Evolutionary conservation across 2,113 vertebrate species (phyloP), one percentile per base, ranked within the genome.

Genomic region (Daubentonia madagascariensis): DNA sequence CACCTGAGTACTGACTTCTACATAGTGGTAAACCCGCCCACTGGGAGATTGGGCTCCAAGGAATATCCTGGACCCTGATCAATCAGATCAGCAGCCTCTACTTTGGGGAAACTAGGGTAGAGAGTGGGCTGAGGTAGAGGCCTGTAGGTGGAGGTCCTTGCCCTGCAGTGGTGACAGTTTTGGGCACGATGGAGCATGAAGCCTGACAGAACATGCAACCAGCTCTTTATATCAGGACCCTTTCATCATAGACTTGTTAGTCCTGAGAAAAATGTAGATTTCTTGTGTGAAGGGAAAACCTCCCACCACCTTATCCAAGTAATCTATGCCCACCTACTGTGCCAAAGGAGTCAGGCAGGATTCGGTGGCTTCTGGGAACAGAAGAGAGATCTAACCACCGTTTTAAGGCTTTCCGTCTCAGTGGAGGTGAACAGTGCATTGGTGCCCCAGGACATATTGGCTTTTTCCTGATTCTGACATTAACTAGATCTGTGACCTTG

Each of bases 351-450:
- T 30, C 35, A 72, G 54, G 61, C 22, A 37, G 57, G 22, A 22
- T 35, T 40, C 35, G 22, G n/a, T 61, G 59, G 43, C 72, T 79
- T 91, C 86, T 78, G 25, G 4, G 17, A 78, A 16, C 2, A n/a
- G 40, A 13, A 28, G 43, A 43, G 28, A 65, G 57, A 50, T 6
- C 3, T 16, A 5, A 10, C 48, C 12, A 12, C 17, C 3, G 37
- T 10, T 16, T 68, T 25, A 5, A 20, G 40, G 65, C 17, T 59
- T 75, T 68, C 35, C 12, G 0, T 11, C 57, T 65, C 25, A 0
- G 1, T 4, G 22, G n/a, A 50, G 32, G 25, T 12, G 0, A 87
- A 30, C 2, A 11, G 57, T 6, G 0, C 5, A 0, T 9, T 25
- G 68, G 30, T 57, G 25, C 14, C 72, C 63, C 23, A 11, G 12